A percentile compares a stretch with the other conserved stretches of the same genome.
These are phyloP conservation scores for Thumatha senex DNA, from an alignment of 2,888 invertebrate species.

Conservation along the genomic window DNA sequence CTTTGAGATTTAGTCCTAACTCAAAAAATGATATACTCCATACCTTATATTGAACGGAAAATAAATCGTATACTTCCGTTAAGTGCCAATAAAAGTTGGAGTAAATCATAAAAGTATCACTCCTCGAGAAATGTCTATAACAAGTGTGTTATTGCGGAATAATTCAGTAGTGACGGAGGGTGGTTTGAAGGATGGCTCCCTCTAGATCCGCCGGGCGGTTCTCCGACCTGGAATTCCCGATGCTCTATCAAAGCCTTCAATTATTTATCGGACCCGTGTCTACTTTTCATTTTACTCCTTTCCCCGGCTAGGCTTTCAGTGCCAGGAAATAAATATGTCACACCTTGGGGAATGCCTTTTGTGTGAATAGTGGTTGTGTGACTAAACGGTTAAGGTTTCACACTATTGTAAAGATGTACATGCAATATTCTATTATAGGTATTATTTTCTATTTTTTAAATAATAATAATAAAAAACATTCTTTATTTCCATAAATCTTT, in stretches of 20 bases:
- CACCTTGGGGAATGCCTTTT: conserved; percentile 67
- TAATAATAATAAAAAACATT: too few species aligned
- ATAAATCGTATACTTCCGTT: conserved; percentile 83
- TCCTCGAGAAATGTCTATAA: conserved; percentile 80
- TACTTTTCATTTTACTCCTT: conserved; percentile 83
- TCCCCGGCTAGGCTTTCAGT: conserved; percentile 67
- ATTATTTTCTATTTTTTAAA: too few species aligned
- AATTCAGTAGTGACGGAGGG: conserved; percentile 79
- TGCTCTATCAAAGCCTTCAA: conserved; percentile 81
- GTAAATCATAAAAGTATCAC: conserved; percentile 84
- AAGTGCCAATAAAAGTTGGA: conserved; percentile 83
- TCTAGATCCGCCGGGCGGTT: conserved; percentile 61
- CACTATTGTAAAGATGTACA: conserved; percentile 52
- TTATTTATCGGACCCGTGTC: conserved; percentile 83
- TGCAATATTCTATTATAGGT: too few species aligned
- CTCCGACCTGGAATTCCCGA: conserved; percentile 74
- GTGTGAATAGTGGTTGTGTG: conserved; percentile 61
- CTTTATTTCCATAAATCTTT: too few species aligned
- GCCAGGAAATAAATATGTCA: conserved; percentile 70
- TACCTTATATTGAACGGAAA: conserved; percentile 80
- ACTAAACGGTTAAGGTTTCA: conserved; percentile 51
- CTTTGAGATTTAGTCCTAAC: conserved; percentile 63
- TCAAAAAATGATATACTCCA: conserved; percentile 80
- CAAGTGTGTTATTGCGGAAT: conserved; percentile 83
- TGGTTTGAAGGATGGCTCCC: conserved; percentile 78